Evolutionary conservation across 2,113 vertebrate species (phyloP).

Genomic region (Pseudorhombus dupliciocellatus): DNA sequence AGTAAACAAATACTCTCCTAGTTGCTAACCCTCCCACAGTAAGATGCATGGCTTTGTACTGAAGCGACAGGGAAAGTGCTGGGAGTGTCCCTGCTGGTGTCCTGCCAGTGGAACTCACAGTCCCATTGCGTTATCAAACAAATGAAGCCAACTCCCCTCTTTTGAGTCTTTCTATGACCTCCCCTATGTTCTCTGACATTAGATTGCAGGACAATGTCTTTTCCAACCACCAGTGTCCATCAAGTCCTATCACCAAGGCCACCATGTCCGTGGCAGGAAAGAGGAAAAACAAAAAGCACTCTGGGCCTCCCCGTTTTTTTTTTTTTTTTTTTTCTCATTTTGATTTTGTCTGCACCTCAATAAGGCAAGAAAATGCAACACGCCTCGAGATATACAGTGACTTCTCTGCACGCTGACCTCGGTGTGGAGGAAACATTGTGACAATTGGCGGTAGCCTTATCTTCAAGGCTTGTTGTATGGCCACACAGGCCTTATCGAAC

Average conservation of each 20-base stretch:
- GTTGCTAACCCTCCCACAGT: background rate
- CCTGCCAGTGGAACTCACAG: slow-evolving; percentile 1
- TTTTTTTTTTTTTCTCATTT: slow-evolving; percentile 16
- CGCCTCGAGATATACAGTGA: slow-evolving; percentile 36
- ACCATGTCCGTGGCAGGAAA: slow-evolving; percentile 40
- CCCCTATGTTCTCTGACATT: slow-evolving; percentile 6
- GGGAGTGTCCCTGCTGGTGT: background rate
- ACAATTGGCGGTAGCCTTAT: slow-evolving; percentile 59
- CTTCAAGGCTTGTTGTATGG: slow-evolving; percentile 24
- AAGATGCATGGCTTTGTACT: background rate
- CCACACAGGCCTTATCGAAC: slow-evolving; percentile 46
- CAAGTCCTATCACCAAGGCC: slow-evolving; percentile 8
- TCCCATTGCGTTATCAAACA: background rate
- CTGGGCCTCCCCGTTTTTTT: background rate
- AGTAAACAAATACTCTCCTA: background rate
- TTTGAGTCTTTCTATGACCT: background rate
- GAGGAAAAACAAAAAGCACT: slow-evolving; percentile 44
- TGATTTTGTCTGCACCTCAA: slow-evolving; percentile 16
- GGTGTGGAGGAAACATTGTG: slow-evolving; percentile 29
- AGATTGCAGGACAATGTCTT: background rate
- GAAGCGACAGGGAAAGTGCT: background rate
- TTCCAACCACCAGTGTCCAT: background rate
- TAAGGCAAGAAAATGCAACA: slow-evolving; percentile 21
- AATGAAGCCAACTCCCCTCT: slow-evolving; percentile 5
- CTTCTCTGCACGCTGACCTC: slow-evolving; percentile 37